Percentiles rank a stretch among this genome's conserved stretches.
Conservation (phyloP, 1,140 invertebrate species). For the Teleogryllus occipitalis region DNA sequence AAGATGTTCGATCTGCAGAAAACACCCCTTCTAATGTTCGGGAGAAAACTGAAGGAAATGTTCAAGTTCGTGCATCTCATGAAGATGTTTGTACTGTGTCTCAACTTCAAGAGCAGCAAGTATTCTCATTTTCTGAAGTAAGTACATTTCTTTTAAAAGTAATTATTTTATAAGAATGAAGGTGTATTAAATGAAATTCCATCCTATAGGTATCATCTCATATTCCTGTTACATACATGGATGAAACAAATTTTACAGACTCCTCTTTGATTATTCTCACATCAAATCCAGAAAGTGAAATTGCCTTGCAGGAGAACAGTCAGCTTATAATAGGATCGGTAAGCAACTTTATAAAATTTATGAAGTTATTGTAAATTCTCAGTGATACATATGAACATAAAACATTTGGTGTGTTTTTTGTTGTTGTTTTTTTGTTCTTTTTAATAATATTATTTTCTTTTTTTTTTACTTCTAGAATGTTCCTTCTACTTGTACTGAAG, state of each 20-base stretch:
- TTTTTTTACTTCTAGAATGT: not conserved
- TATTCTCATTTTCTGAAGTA: not conserved
- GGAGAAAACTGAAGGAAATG: not conserved
- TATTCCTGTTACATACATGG: conserved; percentile 16
- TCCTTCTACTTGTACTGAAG: not conserved
- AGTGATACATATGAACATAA: too few relatives aligned
- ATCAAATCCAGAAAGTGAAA: not conserved
- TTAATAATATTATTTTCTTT: not conserved
- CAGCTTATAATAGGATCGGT: not conserved
- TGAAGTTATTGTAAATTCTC: too few relatives aligned
- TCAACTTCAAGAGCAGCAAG: not conserved
- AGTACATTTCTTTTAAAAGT: not conserved
- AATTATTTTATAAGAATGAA: too few relatives aligned
- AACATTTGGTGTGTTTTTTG: not conserved
- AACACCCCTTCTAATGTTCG: not conserved
- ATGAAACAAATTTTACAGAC: conserved; percentile 15
- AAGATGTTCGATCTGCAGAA: conserved; percentile 30
- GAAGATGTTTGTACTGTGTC: not conserved
- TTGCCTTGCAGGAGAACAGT: not conserved
- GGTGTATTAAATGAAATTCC: too few relatives aligned
- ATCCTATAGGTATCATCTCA: conserved; percentile 11
- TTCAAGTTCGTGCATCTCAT: not conserved
- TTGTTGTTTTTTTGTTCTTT: not conserved
- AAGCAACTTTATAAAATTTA: not conserved
- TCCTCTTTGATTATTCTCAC: conserved; percentile 16